A percentile compares a stretch with the other conserved stretches of the same genome.
These are phyloP conservation scores for Drosophila subsilvestris DNA, from an alignment of 2,888 invertebrate species.

Conservation along the genomic window DNA sequence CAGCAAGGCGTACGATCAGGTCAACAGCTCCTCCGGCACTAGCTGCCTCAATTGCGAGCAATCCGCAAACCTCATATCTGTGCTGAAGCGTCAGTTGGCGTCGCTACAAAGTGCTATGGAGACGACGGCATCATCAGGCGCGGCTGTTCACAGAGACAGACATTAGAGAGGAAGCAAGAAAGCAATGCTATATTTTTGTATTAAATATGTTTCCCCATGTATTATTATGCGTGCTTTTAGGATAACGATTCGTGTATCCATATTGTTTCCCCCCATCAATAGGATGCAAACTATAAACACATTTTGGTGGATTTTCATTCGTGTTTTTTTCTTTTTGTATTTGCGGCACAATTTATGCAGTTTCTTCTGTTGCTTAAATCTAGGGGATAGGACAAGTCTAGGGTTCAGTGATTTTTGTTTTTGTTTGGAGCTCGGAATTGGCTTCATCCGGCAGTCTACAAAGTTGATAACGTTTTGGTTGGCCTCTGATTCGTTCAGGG, in stretches of 20 bases:
- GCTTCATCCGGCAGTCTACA: constrained; percentile 18
- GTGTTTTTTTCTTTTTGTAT: constrained; percentile 55
- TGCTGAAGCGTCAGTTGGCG: not conserved
- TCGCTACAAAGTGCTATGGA: not conserved
- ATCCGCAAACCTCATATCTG: not conserved
- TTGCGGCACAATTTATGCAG: constrained; percentile 48
- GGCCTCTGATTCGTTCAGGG: not conserved
- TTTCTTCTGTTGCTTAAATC: constrained; percentile 11
- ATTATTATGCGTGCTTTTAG: not conserved
- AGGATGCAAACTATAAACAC: not conserved
- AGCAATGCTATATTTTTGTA: not conserved
- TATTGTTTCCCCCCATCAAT: not conserved
- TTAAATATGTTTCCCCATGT: not conserved
- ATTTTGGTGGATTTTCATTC: not conserved
- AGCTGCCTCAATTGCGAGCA: constrained; percentile 41
- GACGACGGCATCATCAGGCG: not conserved
- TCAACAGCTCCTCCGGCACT: not conserved
- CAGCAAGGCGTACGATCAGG: not conserved
- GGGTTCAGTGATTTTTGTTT: constrained; percentile 10
- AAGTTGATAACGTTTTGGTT: not conserved
- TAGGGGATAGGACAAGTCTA: constrained; percentile 57
- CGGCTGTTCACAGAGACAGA: not conserved
- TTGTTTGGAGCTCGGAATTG: constrained; percentile 16
- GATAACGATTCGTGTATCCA: too few species aligned
- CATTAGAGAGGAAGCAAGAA: not conserved